These are phyloP conservation scores for Pogonocherus hispidulus DNA, from an alignment of 2,888 invertebrate species.

Conservation along the genomic window DNA sequence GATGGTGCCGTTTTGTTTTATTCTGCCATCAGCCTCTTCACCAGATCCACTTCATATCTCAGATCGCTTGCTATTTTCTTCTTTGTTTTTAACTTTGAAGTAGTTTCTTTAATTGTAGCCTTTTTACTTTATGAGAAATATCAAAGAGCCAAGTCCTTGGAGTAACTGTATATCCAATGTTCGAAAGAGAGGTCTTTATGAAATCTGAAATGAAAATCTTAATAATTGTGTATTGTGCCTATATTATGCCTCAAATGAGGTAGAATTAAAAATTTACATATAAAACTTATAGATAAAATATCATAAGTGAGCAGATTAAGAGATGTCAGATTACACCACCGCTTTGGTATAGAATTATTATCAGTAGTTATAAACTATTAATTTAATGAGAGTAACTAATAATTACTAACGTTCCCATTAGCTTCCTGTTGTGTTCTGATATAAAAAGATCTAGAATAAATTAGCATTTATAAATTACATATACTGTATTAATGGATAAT, in stretches of 20 bases:
- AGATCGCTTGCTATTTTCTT: slow-evolving; percentile 52
- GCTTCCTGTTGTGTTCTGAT: background rate
- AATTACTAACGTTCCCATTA: slow-evolving; percentile 7
- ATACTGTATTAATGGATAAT: background rate
- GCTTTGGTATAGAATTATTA: background rate
- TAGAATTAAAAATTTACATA: slow-evolving; percentile 20
- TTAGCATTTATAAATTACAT: background rate
- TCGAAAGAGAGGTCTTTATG: slow-evolving; percentile 1
- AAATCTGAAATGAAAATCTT: slow-evolving; percentile 15
- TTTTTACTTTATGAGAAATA: slow-evolving; percentile 38
- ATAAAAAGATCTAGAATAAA: background rate
- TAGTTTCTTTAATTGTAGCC: slow-evolving; percentile 53
- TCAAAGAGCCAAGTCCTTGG: slow-evolving; percentile 12
- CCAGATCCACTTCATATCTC: slow-evolving; percentile 52
- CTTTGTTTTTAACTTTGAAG: slow-evolving; percentile 54
- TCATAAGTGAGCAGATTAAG: background rate
- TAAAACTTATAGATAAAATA: slow-evolving; percentile 15
- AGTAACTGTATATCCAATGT: slow-evolving; percentile 12
- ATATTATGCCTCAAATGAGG: slow-evolving; percentile 19
- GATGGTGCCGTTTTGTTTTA: slow-evolving; percentile 32
- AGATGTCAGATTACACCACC: slow-evolving; percentile 7
- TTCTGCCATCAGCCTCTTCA: slow-evolving; percentile 43
- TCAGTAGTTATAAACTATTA: slow-evolving; percentile 1
- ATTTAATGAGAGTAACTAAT: slow-evolving; percentile 9
- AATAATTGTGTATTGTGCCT: slow-evolving; percentile 2